These are phyloP conservation scores for Ictalurus punctatus DNA, from an alignment of 2,113 vertebrate species.

Conservation along the genomic window DNA sequence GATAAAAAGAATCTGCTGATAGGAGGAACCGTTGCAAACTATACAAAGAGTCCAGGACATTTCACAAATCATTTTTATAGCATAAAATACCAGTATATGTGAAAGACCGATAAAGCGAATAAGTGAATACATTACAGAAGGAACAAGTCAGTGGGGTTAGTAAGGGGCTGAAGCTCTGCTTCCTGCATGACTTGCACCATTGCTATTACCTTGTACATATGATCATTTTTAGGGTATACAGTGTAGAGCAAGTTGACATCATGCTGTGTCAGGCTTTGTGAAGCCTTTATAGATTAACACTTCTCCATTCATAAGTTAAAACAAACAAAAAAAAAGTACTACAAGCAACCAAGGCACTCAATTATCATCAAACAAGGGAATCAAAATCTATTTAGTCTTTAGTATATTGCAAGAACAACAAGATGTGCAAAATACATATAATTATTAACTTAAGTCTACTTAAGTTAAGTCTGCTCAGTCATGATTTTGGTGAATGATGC, in stretches of 20 bases:
- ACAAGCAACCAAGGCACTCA: neutral
- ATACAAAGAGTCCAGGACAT: conserved; percentile 34
- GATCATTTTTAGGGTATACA: neutral
- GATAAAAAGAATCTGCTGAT: conserved; percentile 41
- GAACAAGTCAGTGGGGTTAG: neutral
- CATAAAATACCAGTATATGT: conserved; percentile 50
- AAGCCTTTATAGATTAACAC: neutral
- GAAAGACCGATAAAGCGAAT: conserved; percentile 20
- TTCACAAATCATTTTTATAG: conserved; percentile 48
- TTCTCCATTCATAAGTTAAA: neutral
- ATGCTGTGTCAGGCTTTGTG: neutral
- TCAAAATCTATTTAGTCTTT: neutral
- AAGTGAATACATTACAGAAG: neutral
- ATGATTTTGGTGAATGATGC: neutral
- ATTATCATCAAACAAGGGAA: neutral
- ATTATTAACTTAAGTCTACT: too few species aligned
- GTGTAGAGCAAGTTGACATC: neutral
- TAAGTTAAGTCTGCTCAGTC: neutral
- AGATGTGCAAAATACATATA: neutral
- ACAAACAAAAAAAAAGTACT: neutral
- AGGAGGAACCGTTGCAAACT: conserved; percentile 36
- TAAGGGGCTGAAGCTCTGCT: neutral
- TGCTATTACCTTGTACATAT: neutral
- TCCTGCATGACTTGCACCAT: neutral
- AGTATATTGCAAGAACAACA: neutral